Evolutionary conservation across 2,113 vertebrate species (phyloP).

Genomic region (Anarrhichthys ocellatus): DNA sequence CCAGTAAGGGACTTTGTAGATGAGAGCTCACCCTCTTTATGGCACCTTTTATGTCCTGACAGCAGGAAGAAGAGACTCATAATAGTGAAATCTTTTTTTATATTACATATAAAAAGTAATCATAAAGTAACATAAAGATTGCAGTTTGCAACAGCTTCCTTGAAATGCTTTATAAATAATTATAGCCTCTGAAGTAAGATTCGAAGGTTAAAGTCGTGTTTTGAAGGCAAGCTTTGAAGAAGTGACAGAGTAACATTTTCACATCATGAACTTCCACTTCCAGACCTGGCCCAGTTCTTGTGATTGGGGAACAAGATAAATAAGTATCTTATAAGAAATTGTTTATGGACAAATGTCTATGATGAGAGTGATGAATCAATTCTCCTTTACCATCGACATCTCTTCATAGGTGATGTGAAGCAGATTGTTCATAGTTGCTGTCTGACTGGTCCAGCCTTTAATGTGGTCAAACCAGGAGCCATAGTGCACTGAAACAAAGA

Average conservation of each 20-base stretch:
- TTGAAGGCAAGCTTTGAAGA: conserved; percentile 2
- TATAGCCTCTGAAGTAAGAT: not conserved
- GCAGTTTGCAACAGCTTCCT: not conserved
- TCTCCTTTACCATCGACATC: conserved; percentile 82
- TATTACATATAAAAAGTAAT: not conserved
- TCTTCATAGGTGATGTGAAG: conserved; percentile 88
- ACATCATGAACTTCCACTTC: not conserved
- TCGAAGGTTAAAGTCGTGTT: not conserved
- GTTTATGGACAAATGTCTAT: not conserved
- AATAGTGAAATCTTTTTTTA: not conserved
- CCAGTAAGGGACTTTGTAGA: conserved; percentile 78
- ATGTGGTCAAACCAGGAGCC: conserved; percentile 92
- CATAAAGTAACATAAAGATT: not conserved
- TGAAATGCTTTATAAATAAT: not conserved
- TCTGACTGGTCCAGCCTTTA: conserved; percentile 85
- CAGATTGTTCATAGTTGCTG: conserved; percentile 72
- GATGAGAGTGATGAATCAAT: not conserved
- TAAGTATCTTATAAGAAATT: not conserved
- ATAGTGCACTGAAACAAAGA: conserved; percentile 81
- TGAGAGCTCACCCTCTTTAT: conserved; percentile 81
- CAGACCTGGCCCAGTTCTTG: not conserved
- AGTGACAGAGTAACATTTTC: not conserved
- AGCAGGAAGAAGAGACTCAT: not conserved
- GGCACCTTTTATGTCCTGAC: conserved; percentile 80
- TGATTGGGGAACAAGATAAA: not conserved